These are phyloP conservation scores for Menura novaehollandiae DNA, from an alignment of 2,113 vertebrate species.

Conservation along the genomic window DNA sequence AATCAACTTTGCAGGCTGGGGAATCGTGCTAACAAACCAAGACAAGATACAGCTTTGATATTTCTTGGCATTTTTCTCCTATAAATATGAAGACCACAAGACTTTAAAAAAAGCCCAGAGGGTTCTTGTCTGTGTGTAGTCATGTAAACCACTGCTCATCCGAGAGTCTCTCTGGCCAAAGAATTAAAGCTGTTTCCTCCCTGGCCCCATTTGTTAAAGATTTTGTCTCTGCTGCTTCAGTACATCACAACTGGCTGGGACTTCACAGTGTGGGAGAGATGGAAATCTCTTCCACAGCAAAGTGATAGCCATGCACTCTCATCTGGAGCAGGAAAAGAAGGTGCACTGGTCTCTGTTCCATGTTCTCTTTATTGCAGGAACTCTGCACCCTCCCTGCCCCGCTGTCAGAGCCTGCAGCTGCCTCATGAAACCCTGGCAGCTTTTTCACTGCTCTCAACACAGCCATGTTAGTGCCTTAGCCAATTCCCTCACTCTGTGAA, in stretches of 20 bases:
- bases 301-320: neutral
- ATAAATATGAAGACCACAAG: conserved; percentile 33
- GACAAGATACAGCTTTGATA: conserved; percentile 47
- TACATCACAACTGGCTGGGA: neutral
- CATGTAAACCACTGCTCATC: conserved; percentile 40
- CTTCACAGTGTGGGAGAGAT: neutral
- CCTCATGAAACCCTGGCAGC: neutral
- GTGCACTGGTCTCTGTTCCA: neutral
- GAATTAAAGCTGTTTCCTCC: conserved; percentile 36
- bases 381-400: neutral
- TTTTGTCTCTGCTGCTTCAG: neutral
- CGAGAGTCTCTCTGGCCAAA: conserved; percentile 16
- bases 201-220: conserved; percentile 7
- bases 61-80: conserved; percentile 48
- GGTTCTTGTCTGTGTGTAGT: conserved; percentile 35
- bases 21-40: neutral
- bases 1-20: neutral
- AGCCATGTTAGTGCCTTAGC: neutral
- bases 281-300: neutral
- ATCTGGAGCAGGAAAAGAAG: neutral
- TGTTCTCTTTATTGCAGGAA: neutral
- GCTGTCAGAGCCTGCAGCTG: neutral
- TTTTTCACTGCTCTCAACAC: neutral
- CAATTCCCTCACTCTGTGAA: neutral
- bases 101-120: conserved; percentile 1